Conservation (phyloP, 1,140 invertebrate genomes). For the Drosophila subobscura region DNA sequence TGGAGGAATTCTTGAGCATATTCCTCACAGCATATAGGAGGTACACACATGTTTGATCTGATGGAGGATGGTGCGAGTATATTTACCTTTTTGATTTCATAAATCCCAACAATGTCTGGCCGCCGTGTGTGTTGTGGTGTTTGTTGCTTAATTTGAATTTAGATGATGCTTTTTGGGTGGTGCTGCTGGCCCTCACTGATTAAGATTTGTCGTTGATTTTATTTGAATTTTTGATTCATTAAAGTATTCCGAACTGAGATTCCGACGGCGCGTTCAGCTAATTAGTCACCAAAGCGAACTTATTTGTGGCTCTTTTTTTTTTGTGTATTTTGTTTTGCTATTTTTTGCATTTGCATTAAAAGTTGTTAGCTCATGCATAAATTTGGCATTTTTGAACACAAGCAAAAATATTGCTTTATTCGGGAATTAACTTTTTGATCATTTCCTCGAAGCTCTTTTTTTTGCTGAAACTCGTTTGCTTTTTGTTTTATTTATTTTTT, state of each 20-base stretch:
- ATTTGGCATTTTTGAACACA: slow-evolving; percentile 60
- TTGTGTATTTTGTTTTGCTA: slow-evolving; percentile 15
- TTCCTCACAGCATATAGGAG: not conserved
- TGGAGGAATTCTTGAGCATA: slow-evolving; percentile 28
- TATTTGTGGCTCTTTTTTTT: slow-evolving; percentile 35
- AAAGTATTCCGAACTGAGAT: slow-evolving; percentile 66
- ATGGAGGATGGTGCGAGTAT: slow-evolving; percentile 30
- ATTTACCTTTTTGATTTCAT: slow-evolving; percentile 81
- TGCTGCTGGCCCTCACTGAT: slow-evolving; percentile 31
- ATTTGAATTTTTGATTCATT: slow-evolving; percentile 58
- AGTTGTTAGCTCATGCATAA: slow-evolving; percentile 69
- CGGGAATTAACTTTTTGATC: slow-evolving; percentile 27
- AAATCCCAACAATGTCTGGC: slow-evolving; percentile 68
- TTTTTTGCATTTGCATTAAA: slow-evolving; percentile 49
- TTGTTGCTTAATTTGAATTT: slow-evolving; percentile 36
- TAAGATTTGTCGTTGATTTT: slow-evolving; percentile 57
- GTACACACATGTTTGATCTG: slow-evolving; percentile 23
- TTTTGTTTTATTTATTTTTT: slow-evolving; percentile 10
- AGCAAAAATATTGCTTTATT: slow-evolving; percentile 51
- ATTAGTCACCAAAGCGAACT: slow-evolving; percentile 61
- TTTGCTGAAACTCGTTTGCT: slow-evolving; percentile 41
- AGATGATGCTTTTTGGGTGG: slow-evolving; percentile 4
- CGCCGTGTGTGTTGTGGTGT: not conserved
- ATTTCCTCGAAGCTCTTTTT: slow-evolving; percentile 49
- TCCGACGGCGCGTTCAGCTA: slow-evolving; percentile 54